Conservation (phyloP, 2,888 invertebrate genomes). For the Lycocerus yunnanus region DNA sequence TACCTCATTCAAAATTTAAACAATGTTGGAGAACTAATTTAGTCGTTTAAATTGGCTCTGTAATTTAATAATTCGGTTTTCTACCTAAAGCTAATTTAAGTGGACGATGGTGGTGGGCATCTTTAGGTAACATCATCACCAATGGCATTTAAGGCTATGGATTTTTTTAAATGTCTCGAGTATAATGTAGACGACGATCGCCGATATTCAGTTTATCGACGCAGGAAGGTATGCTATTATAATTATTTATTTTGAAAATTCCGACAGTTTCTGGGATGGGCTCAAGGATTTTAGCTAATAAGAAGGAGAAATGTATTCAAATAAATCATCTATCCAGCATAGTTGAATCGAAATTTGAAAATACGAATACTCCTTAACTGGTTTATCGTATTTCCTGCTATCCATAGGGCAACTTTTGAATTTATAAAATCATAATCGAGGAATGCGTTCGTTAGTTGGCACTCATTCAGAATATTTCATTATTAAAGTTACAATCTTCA, state of each 20-base stretch:
- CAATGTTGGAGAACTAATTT: neutral
- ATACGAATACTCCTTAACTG: no score
- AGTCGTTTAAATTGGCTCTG: neutral
- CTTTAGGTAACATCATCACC: neutral
- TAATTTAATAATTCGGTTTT: neutral
- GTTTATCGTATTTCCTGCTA: neutral
- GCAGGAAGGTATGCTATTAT: neutral
- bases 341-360: no score
- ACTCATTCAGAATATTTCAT: neutral
- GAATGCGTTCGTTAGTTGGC: neutral
- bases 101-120: neutral
- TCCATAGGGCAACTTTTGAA: neutral
- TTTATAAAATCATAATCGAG: neutral
- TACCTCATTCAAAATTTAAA: neutral
- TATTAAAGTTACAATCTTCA: neutral
- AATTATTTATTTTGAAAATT: neutral
- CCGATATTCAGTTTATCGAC: neutral
- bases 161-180: constrained; percentile 43
- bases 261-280: neutral
- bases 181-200: neutral
- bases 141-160: constrained; percentile 39
- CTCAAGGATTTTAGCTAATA: neutral
- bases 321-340: no score
- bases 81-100: neutral
- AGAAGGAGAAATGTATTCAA: neutral